Evolutionary conservation across 1,140 invertebrate species (phyloP), one percentile per base, ranked within the genome.

Genomic region (Eupeodes corollae): DNA sequence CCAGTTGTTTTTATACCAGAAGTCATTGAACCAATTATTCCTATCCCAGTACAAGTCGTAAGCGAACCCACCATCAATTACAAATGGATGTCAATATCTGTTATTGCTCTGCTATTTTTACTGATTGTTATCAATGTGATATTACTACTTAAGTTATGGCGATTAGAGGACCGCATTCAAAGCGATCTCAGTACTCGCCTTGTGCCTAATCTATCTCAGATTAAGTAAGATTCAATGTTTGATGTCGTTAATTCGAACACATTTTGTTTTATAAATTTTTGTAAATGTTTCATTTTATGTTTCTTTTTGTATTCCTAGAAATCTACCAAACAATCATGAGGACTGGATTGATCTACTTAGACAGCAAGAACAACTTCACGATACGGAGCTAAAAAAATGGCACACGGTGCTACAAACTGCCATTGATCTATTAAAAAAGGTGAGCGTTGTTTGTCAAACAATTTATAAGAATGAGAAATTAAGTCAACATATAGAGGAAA

Each of bases 91-190:
- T 71, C 55, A 52, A 70, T 73, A 58, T 71, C 80, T 61, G 72
- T 83, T 48, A 71, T 82, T 48, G 54, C 74, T 56, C 71, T 80
- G 59, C 68, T 85, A 34, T 67, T 78, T 48, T 70, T 78, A 56
- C 73, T 90, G 55, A 73, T 87, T 50, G 56, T 84, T 50, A 76
- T 88, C 52, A 89, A 88, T 74, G 82, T 83, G 47, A 73, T 88
- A 56, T 72, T 90, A 35, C 87, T 86, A 70, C 83, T 84, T 61
- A 88, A 88, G 74, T 68, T 90, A 44, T 86, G 82, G 79, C 74
- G 76, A 41, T 67, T 89, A 42, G 86, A 89, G 60, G 48, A 72
- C 75, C 62, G 57, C 49, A 61, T 66, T 47, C 60, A 65, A 15
- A 57, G 58, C 49, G 63, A 66, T 63, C 53, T 66, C 53, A 61